phyloP scores from a whole-genome alignment of 2,797 vertebrate species.

The Lepidocolaptes lacrymiger region DNA sequence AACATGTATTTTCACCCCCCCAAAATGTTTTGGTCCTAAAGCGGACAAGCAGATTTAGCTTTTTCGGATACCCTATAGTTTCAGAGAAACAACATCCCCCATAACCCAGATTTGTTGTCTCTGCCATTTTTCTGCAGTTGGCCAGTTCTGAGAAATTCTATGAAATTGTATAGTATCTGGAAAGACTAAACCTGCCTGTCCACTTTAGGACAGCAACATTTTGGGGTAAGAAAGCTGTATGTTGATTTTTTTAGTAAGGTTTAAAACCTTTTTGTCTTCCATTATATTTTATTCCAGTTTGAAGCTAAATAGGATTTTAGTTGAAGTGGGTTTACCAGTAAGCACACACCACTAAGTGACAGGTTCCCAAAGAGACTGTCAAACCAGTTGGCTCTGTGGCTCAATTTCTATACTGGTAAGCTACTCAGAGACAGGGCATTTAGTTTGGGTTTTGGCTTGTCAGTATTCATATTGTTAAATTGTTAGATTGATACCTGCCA shows the following conservation, averaged over 20 bases:
- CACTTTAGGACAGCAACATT: neutral
- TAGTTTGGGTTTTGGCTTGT: neutral
- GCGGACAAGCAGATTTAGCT: neutral
- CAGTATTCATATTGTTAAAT: neutral
- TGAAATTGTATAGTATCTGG: neutral
- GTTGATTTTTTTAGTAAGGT: neutral
- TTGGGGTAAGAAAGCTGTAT: neutral
- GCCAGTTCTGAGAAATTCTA: neutral
- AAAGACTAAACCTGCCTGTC: neutral
- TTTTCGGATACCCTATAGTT: neutral
- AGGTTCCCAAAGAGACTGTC: neutral
- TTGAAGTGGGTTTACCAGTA: neutral
- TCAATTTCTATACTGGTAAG: neutral
- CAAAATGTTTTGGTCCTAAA: neutral
- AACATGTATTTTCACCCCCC: neutral
- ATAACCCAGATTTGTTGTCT: neutral
- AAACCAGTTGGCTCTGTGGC: neutral
- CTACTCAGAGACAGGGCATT: neutral
- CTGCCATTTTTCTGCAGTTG: neutral
- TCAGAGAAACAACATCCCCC: neutral
- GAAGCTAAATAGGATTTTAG: neutral
- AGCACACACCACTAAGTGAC: neutral
- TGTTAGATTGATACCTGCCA: neutral
- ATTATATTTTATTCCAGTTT: neutral
- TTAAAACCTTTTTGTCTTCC: neutral